Evolutionary conservation across 2,797 vertebrate species (phyloP).

Genomic region (Euphonia xanthogaster): DNA sequence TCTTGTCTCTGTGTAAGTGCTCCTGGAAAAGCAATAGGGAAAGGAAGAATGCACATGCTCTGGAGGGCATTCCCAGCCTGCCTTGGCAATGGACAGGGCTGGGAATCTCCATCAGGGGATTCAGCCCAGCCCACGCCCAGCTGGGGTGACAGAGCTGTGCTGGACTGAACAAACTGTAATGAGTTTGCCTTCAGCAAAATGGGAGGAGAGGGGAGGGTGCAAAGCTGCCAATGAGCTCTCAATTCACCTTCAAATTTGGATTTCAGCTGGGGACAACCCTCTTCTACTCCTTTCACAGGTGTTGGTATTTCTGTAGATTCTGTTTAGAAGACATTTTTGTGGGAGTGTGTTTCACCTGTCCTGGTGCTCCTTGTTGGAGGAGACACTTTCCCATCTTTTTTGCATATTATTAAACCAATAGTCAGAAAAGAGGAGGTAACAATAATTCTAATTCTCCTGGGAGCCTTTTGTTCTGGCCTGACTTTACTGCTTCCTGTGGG

Average conservation of each 20-base stretch:
- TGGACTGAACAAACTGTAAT: neutral
- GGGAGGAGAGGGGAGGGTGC: neutral
- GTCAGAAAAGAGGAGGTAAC: neutral
- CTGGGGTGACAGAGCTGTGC: neutral
- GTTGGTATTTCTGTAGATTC: neutral
- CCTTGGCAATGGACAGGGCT: neutral
- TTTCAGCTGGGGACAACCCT: neutral
- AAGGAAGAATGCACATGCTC: fast-evolving
- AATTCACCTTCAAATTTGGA: neutral
- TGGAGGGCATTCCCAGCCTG: neutral
- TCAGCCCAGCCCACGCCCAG: neutral
- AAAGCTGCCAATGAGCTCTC: neutral
- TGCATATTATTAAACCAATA: neutral
- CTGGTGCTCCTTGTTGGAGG: neutral
- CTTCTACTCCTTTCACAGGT: neutral
- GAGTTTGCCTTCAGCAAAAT: neutral
- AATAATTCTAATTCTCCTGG: neutral
- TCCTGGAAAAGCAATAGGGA: neutral
- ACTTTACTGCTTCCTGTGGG: neutral
- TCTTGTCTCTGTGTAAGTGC: neutral
- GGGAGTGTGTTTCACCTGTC: neutral
- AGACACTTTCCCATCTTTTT: neutral
- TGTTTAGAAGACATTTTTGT: neutral
- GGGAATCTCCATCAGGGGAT: neutral
- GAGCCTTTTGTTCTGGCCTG: neutral